These are phyloP conservation scores for Caenorhabditis sp. DNA, from an alignment of 2,888 invertebrate species.

Conservation along the genomic window DNA sequence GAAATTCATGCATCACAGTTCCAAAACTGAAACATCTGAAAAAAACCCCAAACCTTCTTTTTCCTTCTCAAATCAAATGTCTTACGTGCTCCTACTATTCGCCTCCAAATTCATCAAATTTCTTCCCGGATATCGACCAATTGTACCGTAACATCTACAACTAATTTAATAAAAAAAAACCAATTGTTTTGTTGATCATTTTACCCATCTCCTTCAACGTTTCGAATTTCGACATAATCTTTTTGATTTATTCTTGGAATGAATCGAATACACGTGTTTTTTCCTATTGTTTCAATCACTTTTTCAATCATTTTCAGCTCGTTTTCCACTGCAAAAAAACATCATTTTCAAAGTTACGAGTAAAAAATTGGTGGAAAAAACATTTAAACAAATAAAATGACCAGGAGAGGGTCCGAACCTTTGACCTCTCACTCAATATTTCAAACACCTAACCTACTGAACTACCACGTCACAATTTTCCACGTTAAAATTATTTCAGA, in stretches of 20 bases:
- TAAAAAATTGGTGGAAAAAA: not conserved
- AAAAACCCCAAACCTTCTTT: not conserved
- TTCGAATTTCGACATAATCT: constrained; percentile 63
- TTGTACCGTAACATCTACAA: constrained; percentile 64
- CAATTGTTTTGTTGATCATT: not conserved
- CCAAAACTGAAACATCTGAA: constrained; percentile 56
- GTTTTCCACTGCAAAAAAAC: not conserved
- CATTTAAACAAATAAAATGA: no score
- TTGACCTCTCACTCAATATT: no score
- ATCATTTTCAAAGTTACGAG: not conserved
- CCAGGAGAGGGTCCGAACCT: no score
- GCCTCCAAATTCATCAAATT: constrained; percentile 67
- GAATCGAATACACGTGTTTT: constrained; percentile 62
- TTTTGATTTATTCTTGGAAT: constrained; percentile 44
- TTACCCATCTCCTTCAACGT: constrained; percentile 60
- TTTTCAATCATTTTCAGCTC: constrained; percentile 51
- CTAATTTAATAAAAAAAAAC: no score
- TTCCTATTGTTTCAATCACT: constrained; percentile 59
- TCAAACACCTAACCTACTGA: not conserved
- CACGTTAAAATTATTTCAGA: no score
- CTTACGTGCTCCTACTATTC: constrained; percentile 54
- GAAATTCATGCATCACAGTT: constrained; percentile 64
- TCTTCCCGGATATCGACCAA: constrained; percentile 57
- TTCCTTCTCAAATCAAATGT: not conserved
- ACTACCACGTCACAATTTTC: no score